These are phyloP conservation scores for Metaphire vulgaris DNA, from an alignment of 1,140 invertebrate species.

Conservation along the genomic window DNA sequence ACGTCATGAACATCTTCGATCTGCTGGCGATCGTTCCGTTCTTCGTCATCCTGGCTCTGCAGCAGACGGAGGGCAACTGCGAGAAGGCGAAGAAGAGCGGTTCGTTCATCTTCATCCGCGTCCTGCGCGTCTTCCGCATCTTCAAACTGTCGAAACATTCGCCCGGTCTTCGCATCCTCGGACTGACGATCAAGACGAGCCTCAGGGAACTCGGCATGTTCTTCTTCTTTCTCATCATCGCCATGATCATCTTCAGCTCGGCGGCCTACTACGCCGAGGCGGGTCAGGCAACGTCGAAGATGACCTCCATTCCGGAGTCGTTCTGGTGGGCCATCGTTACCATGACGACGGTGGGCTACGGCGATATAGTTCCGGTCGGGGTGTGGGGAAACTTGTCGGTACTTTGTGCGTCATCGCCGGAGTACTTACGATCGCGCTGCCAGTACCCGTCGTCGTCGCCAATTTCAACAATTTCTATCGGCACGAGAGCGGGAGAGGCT, in stretches of 20 bases:
- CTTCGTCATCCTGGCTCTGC: slow-evolving; percentile 83
- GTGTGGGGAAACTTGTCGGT: slow-evolving; percentile 32
- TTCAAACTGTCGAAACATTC: slow-evolving; percentile 45
- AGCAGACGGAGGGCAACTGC: slow-evolving; percentile 34
- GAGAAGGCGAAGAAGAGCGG: slow-evolving; percentile 26
- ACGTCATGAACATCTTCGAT: slow-evolving; percentile 99
- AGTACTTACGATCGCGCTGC: slow-evolving; percentile 93
- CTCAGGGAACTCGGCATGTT: slow-evolving; percentile 32
- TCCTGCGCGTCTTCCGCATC: slow-evolving; percentile 47
- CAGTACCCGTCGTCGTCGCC: slow-evolving; percentile 95
- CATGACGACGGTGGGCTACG: slow-evolving; percentile 93
- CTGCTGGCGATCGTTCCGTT: slow-evolving; percentile 97
- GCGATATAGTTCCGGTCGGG: slow-evolving; percentile 44
- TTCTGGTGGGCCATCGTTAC: slow-evolving; percentile 95
- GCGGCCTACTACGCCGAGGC: slow-evolving; percentile 35
- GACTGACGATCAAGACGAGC: slow-evolving; percentile 39
- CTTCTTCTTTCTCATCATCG: slow-evolving; percentile 33
- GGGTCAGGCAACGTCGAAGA: slow-evolving; percentile 23
- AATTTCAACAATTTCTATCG: slow-evolving; percentile 99
- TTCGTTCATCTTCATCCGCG: slow-evolving; percentile 45
- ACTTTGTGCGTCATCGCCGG: slow-evolving; percentile 48
- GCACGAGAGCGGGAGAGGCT: slow-evolving; percentile 32
- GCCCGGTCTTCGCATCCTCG: slow-evolving; percentile 35
- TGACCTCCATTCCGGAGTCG: slow-evolving; percentile 75
- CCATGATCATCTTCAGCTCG: slow-evolving; percentile 33